Conservation (phyloP, 2,888 invertebrate genomes). For the Macropis europaea region DNA sequence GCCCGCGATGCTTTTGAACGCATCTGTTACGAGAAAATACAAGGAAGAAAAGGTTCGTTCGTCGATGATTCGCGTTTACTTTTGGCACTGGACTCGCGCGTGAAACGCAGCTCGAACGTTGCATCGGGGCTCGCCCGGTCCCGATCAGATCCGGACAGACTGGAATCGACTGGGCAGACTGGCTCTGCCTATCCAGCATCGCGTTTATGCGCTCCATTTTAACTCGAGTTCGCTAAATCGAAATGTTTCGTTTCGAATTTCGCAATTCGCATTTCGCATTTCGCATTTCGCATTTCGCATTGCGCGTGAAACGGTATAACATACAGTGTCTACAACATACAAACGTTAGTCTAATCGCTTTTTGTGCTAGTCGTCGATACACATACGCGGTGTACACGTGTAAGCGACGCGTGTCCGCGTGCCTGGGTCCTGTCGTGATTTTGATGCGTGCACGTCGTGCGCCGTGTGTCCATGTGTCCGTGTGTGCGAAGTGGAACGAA, state of each 20-base stretch:
- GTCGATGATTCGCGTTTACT: not conserved
- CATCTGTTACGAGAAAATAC: no score
- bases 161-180: no score
- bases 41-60: not conserved
- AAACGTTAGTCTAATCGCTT: conserved; percentile 70
- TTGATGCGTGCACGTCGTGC: no score
- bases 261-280: not conserved
- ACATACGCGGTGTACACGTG: conserved; percentile 55
- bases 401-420: conserved; percentile 38
- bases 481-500: no score
- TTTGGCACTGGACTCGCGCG: conserved; percentile 36
- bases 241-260: not conserved
- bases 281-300: conserved; percentile 40
- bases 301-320: conserved; percentile 59
- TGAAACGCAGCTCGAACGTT: not conserved
- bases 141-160: no score
- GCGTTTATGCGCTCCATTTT: not conserved
- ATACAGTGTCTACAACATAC: conserved; percentile 72
- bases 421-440: not conserved
- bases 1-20: no score
- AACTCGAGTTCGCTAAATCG: conserved; percentile 1
- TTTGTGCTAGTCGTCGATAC: conserved; percentile 69
- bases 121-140: not conserved
- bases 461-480: not conserved
- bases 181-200: conserved; percentile 1